These are phyloP conservation scores for Varecia variegata DNA, from an alignment of 2,797 vertebrate genomes.

Conservation along the genomic window DNA sequence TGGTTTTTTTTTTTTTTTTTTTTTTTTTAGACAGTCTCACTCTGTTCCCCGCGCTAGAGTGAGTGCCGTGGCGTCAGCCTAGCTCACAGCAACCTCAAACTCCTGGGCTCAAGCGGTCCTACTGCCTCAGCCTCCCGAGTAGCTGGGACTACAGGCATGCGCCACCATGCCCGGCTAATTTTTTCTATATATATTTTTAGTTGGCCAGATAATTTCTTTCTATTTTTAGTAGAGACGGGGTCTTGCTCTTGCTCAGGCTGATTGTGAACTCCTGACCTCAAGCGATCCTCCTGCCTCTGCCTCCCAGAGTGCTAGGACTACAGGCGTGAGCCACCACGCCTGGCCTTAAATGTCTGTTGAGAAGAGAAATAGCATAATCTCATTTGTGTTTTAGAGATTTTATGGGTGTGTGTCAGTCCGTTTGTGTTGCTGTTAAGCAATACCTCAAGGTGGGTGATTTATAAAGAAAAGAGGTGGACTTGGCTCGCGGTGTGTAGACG, in stretches of 20 bases:
- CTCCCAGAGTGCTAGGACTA: background rate
- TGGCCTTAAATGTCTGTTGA: background rate
- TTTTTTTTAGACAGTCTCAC: too few species aligned
- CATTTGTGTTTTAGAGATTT: background rate
- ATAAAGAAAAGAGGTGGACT: background rate
- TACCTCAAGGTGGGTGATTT: background rate
- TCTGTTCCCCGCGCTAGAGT: too few species aligned
- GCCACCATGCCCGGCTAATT: background rate
- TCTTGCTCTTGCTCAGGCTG: background rate
- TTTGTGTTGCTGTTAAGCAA: background rate
- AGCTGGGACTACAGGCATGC: too few species aligned
- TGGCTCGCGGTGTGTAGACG: too few species aligned
- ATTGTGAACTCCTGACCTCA: background rate
- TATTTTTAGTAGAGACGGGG: background rate
- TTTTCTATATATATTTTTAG: too few species aligned
- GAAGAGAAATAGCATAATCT: background rate
- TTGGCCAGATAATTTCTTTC: too few species aligned
- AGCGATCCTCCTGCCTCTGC: background rate
- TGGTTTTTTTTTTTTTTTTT: background rate
- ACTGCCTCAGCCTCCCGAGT: too few species aligned
- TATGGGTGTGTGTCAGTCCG: background rate
- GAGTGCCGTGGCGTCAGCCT: accelerated
- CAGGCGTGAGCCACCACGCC: background rate
- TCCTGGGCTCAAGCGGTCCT: too few species aligned
- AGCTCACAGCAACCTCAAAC: too few species aligned